phyloP scores from a whole-genome alignment of 2,888 invertebrate species.

The Ferrisia virgata region DNA sequence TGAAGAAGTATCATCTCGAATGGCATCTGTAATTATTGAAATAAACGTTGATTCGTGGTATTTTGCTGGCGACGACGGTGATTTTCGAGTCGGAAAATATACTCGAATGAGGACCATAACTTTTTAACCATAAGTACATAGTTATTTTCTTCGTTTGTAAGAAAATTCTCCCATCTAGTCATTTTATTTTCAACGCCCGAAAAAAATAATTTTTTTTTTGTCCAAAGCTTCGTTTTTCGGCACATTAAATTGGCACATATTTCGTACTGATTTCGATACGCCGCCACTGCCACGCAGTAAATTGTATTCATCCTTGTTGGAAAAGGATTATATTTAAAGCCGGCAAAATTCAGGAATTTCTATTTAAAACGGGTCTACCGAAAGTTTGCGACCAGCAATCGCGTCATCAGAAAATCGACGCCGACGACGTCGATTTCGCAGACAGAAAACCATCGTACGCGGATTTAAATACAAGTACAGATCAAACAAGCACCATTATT shows the following conservation, averaged over 20 bases:
- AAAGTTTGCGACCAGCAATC: conserved; percentile 1
- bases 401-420: background rate
- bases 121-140: background rate
- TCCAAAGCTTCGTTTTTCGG: too few relatives aligned
- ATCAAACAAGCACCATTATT: conserved; percentile 50
- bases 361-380: background rate
- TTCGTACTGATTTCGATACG: too few relatives aligned
- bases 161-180: background rate
- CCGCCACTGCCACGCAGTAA: background rate
- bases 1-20: background rate
- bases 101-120: background rate
- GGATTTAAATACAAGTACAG: conserved; percentile 31
- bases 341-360: background rate
- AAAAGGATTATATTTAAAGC: background rate
- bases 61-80: background rate
- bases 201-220: too few relatives aligned
- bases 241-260: background rate
- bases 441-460: background rate
- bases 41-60: background rate
- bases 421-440: background rate
- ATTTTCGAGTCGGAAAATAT: background rate
- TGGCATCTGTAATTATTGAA: background rate
- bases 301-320: background rate
- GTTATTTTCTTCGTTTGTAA: background rate
- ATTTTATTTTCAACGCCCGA: background rate